A percentile compares a stretch with the other conserved stretches of the same genome.
Evolutionary conservation across 2,113 vertebrate genomes (phyloP).

Genomic region (Helogale parvula): DNA sequence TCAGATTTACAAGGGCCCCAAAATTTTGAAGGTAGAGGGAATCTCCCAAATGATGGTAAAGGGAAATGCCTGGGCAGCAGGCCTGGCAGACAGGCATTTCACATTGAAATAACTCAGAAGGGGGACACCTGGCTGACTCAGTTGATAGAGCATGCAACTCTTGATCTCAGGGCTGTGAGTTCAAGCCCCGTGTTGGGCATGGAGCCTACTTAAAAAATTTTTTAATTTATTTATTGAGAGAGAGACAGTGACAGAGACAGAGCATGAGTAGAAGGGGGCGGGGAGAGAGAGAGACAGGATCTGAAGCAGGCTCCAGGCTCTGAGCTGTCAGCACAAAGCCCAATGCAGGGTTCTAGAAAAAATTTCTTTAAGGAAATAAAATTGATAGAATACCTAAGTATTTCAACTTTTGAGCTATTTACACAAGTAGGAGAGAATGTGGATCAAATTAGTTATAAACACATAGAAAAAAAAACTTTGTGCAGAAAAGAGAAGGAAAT

Average conservation of each 20-base stretch:
- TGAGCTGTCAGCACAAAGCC: too few species aligned
- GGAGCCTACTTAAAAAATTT: not conserved
- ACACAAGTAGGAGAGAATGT: not conserved
- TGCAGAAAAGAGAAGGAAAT: not conserved
- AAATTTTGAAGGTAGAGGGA: not conserved
- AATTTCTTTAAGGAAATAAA: not conserved
- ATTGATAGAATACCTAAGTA: not conserved
- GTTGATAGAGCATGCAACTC: not conserved
- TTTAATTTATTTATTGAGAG: too few species aligned
- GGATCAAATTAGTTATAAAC: not conserved
- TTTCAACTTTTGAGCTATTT: not conserved
- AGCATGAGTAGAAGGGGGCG: too few species aligned
- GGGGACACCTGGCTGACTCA: not conserved
- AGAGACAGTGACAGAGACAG: too few species aligned
- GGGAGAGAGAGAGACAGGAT: too few species aligned
- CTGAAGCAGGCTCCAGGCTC: too few species aligned
- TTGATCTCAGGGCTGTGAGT: not conserved
- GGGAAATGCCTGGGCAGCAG: not conserved
- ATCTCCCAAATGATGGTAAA: not conserved
- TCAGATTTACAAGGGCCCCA: not conserved
- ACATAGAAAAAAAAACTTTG: not conserved
- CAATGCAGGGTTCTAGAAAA: not conserved
- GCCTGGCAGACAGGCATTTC: not conserved
- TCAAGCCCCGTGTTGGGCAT: not conserved
- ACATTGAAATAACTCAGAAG: not conserved